Percentiles rank a stretch among this genome's conserved stretches.
These are phyloP conservation scores for Tachina grossa DNA, from an alignment of 2,888 invertebrate genomes.

Conservation along the genomic window DNA sequence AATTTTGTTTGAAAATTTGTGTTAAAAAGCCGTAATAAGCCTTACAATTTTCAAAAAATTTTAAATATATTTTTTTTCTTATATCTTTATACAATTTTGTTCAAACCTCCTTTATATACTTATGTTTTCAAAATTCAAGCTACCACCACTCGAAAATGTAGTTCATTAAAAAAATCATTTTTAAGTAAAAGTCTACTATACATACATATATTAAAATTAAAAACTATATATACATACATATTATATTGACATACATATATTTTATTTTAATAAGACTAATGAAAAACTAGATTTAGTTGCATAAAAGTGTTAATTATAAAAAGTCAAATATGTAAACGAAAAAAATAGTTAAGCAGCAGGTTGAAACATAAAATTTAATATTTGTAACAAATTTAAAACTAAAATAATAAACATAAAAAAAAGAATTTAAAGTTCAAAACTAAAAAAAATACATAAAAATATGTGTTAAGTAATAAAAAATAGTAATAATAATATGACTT, in stretches of 20 bases:
- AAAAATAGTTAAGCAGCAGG: constrained; percentile 50
- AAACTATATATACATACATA: neutral
- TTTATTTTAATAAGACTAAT: constrained; percentile 55
- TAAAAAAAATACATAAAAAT: constrained; percentile 42
- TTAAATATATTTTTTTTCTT: neutral
- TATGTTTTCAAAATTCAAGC: constrained; percentile 49
- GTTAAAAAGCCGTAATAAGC: too few species aligned
- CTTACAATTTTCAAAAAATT: too few species aligned
- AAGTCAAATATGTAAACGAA: constrained; percentile 3
- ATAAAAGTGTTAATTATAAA: constrained; percentile 54
- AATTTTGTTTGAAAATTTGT: too few species aligned
- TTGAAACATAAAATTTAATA: constrained; percentile 62
- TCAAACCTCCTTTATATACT: neutral
- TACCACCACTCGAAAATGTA: constrained; percentile 68
- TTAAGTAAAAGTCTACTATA: constrained; percentile 53
- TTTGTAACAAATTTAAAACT: constrained; percentile 60
- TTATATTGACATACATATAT: constrained; percentile 35
- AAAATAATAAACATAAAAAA: constrained; percentile 37
- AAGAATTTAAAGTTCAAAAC: constrained; percentile 71
- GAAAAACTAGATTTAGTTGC: constrained; percentile 61
- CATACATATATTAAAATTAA: constrained; percentile 39
- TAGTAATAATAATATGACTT: constrained; percentile 27
- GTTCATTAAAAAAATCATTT: constrained; percentile 60
- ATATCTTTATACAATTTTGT: neutral
- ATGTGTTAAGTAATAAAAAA: constrained; percentile 47